A percentile compares a stretch with the other conserved stretches of the same genome.
phyloP scores from a whole-genome alignment of 2,888 invertebrate species.

The Nymphalis urticae region DNA sequence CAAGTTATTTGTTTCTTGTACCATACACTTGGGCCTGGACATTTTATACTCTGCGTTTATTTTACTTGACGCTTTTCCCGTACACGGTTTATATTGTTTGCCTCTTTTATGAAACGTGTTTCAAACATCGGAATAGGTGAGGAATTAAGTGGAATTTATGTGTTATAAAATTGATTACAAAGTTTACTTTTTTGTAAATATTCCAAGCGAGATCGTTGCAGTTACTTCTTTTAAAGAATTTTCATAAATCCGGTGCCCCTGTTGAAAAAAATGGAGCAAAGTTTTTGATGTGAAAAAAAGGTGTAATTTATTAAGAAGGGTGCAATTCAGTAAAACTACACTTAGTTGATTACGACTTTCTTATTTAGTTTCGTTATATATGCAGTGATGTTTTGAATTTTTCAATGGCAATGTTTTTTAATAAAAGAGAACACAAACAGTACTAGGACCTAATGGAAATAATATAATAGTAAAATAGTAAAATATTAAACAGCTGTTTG shows the following conservation, averaged over 20 bases:
- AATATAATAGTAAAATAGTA: no score
- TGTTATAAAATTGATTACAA: background rate
- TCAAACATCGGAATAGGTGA: background rate
- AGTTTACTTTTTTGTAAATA: background rate
- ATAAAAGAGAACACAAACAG: no score
- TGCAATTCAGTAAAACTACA: background rate
- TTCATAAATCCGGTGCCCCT: background rate
- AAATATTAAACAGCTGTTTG: no score
- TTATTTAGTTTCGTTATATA: no score
- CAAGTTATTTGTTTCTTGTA: conserved; percentile 62
- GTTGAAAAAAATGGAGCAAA: background rate
- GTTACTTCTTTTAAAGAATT: background rate
- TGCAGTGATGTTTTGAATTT: no score
- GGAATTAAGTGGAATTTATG: background rate
- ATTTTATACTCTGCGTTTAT: conserved; percentile 40
- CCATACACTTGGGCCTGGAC: conserved; percentile 38
- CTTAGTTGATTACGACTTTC: background rate
- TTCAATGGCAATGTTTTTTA: no score
- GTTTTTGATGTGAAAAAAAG: background rate
- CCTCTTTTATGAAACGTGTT: conserved; percentile 18
- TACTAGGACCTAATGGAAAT: no score
- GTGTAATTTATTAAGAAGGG: background rate
- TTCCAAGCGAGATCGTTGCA: no score
- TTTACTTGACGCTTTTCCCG: conserved; percentile 30
- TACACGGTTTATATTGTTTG: conserved; percentile 25